A percentile compares a stretch with the other conserved stretches of the same genome.
Evolutionary conservation across 2,113 vertebrate genomes (phyloP).

Genomic region (Sardina pilchardus): DNA sequence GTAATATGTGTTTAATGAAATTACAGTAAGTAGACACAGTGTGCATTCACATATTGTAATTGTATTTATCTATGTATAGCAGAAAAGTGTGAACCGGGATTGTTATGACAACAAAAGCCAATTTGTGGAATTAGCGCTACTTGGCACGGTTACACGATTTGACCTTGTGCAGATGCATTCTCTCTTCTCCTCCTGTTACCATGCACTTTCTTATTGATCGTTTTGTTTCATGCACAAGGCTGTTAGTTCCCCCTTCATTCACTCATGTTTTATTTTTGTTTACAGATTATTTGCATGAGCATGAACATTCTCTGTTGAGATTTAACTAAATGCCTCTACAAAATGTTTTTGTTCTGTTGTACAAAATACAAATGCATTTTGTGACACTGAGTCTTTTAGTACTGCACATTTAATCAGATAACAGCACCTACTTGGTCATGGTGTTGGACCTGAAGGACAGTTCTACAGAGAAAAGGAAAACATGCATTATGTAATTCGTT

Average conservation of each 20-base stretch:
- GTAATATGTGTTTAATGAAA: not conserved
- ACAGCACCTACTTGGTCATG: constrained; percentile 70
- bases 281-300: not conserved
- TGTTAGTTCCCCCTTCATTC: not conserved
- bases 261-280: not conserved
- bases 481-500: not conserved
- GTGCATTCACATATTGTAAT: not conserved
- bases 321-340: not conserved
- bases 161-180: not conserved
- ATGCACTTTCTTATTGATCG: not conserved
- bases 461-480: not conserved
- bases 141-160: not conserved
- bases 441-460: constrained; percentile 35
- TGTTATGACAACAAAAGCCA: not conserved
- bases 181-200: not conserved
- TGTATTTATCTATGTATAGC: not conserved
- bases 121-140: not conserved
- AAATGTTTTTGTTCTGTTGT: not conserved
- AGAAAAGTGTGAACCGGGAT: not conserved
- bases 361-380: not conserved
- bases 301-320: not conserved
- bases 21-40: not conserved
- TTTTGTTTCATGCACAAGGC: not conserved
- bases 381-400: not conserved
- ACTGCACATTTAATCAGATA: not conserved